Evolutionary conservation across 92 coral and sea anemone species (phyloP), one percentile per base, ranked within the genome.

Genomic region (Isaurus tuberculatus): DNA sequence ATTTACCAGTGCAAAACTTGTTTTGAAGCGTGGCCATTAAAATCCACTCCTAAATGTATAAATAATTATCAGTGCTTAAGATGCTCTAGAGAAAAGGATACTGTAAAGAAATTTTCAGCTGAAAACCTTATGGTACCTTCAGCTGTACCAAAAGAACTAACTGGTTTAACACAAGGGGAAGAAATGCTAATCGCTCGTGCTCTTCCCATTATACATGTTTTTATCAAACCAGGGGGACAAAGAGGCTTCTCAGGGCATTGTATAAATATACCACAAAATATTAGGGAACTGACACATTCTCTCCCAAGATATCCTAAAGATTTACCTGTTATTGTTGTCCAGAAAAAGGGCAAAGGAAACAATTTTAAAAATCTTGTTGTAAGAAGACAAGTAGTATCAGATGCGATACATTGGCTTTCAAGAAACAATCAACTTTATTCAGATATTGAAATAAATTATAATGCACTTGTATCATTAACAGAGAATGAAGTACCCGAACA

Each of bases 111-210:
- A 63, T 85, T 75, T 65, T 85, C 88, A 65, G 68, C 53, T 37
- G 83, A 85, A 28, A 85, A 85, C 53, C 68, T 75, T 32, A 85
- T 85, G 88, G 65, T 85, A 64, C 88, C 88, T 14, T 63, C 75
- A 33, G 36, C 79, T 43, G 75, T 85, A 26, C 88, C 88, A 30
- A 22, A 61, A 32, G 75, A 61, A 64, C 80, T 84, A 46, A 37
- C 27, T 31, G 30, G 51, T 17, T 43, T 82, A 25, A 82, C 86
- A 16, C 79, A 82, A 63, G 86, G 46, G 32, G 86, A 82, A 84
- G 87, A 84, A 72, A 84, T 84, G 87, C 26, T 84, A 61, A 72
- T 84, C 58, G 87, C 87, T 36, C 83, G 77, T 84, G 88, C 88
- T 61, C 77, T 84, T 23, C 88, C 88, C 31, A 65, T 84, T 17